Base-by-base conservation (phyloP, 2,888 invertebrate genomes). In the Cheilosia grossa region DNA sequence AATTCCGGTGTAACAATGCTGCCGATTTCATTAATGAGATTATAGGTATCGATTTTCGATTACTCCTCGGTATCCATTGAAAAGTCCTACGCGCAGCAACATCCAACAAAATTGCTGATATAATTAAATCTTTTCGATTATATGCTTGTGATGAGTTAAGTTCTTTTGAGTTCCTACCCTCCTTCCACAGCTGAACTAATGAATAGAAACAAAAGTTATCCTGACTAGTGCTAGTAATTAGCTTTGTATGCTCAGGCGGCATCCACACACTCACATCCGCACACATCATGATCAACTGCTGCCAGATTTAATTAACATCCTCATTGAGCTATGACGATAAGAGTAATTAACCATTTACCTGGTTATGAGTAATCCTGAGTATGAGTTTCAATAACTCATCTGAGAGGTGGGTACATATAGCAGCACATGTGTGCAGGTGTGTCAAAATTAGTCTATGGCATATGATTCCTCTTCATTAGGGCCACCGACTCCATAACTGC, bases 401-500 rank as follows among this genome's bases (percentile, higher is more conserved):
- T 13, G 10, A 13, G 13, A 37, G 37, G 10, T 2, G 33, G 3
- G 10, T 10, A 10, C 10, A 33, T 33, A 1, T 33, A 21, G 15
- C 21, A 10, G 19, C 7, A 7, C 3, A 24, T 59, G 19, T 59
- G 27, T 24, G 13, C 19, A 10, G 47, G 33, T 30, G 54, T 33
- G 40, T 15, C 37, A 30, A 54, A 56, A 80, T 74, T 63, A 64
- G 56, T 47, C 61, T 47, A 67, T 70, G 63, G 9, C 58, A 64
- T n/a, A 44, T 58, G 69, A 70, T 61, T 70, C 63, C 70, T 75
- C 69, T 77, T 80, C 80, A 67, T 80, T 74, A 74, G 24, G 51
- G 40, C 10, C 30, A 19, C 54, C 40, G 37, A 37, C 4, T 37
- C 27, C 27, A 47, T 63, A 47, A 13, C 56, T 44, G 63, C 59